Evolutionary conservation across 2,888 invertebrate species (phyloP).

Genomic region (Nudaria mundana): DNA sequence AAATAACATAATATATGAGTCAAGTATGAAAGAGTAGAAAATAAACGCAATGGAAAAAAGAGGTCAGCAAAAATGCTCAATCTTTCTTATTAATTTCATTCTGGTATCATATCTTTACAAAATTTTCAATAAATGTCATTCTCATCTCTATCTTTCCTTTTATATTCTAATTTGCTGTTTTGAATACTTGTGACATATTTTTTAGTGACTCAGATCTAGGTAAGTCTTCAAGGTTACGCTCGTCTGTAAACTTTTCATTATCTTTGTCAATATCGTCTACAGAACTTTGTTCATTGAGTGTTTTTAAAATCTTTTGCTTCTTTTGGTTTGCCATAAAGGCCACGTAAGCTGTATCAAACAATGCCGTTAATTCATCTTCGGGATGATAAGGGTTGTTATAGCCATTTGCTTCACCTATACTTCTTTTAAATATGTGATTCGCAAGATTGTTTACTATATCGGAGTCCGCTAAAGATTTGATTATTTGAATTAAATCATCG

Average conservation of each 20-base stretch:
- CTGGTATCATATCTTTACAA: too few relatives aligned
- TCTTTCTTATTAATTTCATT: too few relatives aligned
- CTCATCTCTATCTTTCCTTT: too few relatives aligned
- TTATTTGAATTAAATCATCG: slow-evolving; percentile 25
- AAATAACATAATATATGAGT: too few relatives aligned
- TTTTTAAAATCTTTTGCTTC: neutral
- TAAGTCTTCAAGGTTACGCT: slow-evolving; percentile 22
- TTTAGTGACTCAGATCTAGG: slow-evolving; percentile 17
- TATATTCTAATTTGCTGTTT: neutral
- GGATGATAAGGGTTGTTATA: slow-evolving; percentile 53
- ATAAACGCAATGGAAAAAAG: too few relatives aligned
- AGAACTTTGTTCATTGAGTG: neutral
- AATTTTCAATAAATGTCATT: too few relatives aligned
- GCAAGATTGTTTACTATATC: slow-evolving; percentile 27
- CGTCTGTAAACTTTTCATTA: slow-evolving; percentile 32
- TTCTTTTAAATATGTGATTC: slow-evolving; percentile 22
- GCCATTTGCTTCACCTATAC: slow-evolving; percentile 2
- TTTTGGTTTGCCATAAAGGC: neutral
- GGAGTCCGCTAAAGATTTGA: slow-evolving; percentile 23
- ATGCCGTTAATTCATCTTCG: slow-evolving; percentile 40
- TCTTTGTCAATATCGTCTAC: slow-evolving; percentile 27
- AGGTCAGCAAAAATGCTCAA: too few relatives aligned
- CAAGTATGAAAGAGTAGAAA: too few relatives aligned
- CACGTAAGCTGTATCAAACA: slow-evolving; percentile 7
- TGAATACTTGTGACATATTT: neutral